Base-by-base conservation (phyloP, 2,888 invertebrate genomes). In the Luffia ferchaultella region DNA sequence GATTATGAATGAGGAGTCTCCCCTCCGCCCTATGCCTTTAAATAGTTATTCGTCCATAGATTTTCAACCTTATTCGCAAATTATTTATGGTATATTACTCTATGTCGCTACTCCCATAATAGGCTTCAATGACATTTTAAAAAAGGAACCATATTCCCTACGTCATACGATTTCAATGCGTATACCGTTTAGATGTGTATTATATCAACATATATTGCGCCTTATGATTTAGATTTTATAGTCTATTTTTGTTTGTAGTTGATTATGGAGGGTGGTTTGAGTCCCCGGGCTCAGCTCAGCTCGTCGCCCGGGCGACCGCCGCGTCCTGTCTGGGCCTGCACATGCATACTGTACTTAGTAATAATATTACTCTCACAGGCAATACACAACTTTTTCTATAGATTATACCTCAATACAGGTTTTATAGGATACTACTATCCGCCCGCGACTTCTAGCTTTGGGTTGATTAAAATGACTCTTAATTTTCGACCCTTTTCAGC, bases 241-340 rank as follows among this genome's bases (percentile, higher is more conserved):
- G 16, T 30, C 30, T 46, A 46, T 30, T 41, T 41, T 48, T 17
- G 48, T 42, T 3, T n/a, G 48, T 48, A 40, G 16, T 42, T 41
- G 17, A 9, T 40, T 40, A 16, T 18, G 20, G 30, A 7, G 46
- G 30, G 48, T 40, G 16, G 40, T 40, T 42, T 2, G 16, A 62
- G 64, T 63, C 70, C 74, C 76, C 71, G 76, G 75, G 71, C 68
- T 30, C 30, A 30, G 30, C 62, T 16, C 57, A 72, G 74, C 76
- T 75, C 67, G 77, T 74, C 69, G 71, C 78, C 76, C 73, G 71
- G 78, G 72, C 71, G 70, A 74, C 76, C 65, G 66, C 46, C 59
- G 49, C 16, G 20, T 43, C 49, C 49, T 40, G 42, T 46, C 46
- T 18, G 41, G 20, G 43, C 60, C 60, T 77, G 76, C 77, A 77